Percentiles rank a stretch among this genome's conserved stretches.
These are phyloP conservation scores for Calephelis virginiensis DNA, from an alignment of 1,140 invertebrate genomes.

Conservation along the genomic window DNA sequence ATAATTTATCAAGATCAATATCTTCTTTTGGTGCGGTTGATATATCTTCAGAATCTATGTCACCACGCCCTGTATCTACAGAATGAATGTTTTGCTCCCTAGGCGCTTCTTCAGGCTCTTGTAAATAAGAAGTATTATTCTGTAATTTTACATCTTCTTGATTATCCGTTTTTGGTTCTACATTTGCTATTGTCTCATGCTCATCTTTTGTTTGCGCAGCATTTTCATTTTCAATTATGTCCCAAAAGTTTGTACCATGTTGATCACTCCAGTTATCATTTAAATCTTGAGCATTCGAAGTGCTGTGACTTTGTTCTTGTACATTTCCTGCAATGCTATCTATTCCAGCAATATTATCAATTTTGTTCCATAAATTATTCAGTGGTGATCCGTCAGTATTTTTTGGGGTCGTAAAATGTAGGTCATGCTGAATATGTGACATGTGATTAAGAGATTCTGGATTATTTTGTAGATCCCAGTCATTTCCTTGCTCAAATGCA, in stretches of 20 bases:
- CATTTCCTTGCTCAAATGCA: background rate
- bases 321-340: constrained; percentile 20
- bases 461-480: background rate
- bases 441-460: background rate
- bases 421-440: background rate
- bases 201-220: background rate
- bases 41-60: constrained; percentile 42
- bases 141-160: background rate
- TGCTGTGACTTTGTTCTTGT: background rate
- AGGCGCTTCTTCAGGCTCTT: background rate
- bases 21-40: constrained; percentile 15
- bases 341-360: constrained; percentile 22
- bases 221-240: constrained; percentile 2
- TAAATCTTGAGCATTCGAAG: background rate
- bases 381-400: background rate
- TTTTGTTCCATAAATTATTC: constrained; percentile 19
- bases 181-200: background rate
- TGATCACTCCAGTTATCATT: background rate
- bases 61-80: constrained; percentile 40
- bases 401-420: background rate
- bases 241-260: constrained; percentile 7
- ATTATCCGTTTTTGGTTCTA: background rate
- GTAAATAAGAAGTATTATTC: background rate
- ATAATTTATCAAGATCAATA: constrained; percentile 17
- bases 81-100: background rate